phyloP scores from a whole-genome alignment of 1,140 invertebrate species.

The Coptotermes formosanus region DNA sequence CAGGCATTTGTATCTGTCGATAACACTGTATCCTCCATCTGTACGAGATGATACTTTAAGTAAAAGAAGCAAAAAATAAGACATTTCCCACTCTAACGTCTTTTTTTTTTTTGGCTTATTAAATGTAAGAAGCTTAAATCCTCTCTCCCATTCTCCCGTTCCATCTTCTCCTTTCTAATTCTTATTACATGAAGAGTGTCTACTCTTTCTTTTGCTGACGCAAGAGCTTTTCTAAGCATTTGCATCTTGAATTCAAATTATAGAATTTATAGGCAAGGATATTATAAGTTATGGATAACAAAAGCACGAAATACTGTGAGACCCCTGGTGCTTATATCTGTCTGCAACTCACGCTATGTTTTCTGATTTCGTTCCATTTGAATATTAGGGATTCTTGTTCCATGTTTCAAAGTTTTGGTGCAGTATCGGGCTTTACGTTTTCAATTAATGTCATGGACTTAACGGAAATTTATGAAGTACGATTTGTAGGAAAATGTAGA shows the following conservation, averaged over 20 bases:
- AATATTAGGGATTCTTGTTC: neutral
- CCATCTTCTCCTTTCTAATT: neutral
- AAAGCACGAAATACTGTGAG: neutral
- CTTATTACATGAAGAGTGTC: neutral
- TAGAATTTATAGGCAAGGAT: neutral
- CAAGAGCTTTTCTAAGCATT: neutral
- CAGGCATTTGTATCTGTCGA: neutral
- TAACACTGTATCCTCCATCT: neutral
- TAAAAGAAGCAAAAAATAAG: neutral
- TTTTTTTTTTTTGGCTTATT: neutral
- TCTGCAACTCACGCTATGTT: neutral
- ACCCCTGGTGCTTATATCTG: neutral
- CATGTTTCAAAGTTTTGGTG: neutral
- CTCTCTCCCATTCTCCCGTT: neutral
- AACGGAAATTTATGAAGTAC: no score
- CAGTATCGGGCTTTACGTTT: neutral
- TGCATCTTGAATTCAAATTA: neutral
- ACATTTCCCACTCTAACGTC: neutral
- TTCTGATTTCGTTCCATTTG: no score
- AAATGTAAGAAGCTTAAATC: neutral
- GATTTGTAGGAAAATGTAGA: no score
- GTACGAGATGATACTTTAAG: neutral
- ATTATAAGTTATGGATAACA: neutral
- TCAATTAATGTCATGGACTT: neutral
- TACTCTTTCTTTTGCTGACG: neutral